Conservation (phyloP, 2,888 invertebrate species). For the Drosophila diplacantha region DNA sequence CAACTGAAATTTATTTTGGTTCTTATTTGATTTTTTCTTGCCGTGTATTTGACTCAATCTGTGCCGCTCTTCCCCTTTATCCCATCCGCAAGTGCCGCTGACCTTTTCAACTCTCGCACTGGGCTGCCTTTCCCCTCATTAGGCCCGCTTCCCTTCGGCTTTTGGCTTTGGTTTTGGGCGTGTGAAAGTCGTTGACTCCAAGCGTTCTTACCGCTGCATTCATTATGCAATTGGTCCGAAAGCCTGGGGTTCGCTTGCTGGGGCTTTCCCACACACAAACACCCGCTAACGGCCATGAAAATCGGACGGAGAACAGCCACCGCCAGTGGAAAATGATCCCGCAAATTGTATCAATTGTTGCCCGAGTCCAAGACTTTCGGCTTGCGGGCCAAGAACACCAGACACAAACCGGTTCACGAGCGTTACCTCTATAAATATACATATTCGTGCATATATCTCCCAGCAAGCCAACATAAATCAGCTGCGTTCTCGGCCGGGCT, state of each 20-base stretch:
- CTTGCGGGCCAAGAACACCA: conserved; percentile 34
- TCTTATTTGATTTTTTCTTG: not conserved
- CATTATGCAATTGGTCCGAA: conserved; percentile 33
- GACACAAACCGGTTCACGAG: conserved; percentile 53
- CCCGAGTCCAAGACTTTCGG: conserved; percentile 33
- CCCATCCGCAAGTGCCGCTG: conserved; percentile 54
- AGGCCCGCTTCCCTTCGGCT: conserved; percentile 10
- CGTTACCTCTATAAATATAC: conserved; percentile 30
- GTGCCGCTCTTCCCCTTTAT: conserved; percentile 9
- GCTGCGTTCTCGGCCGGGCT: conserved; percentile 41
- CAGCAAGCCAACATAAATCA: conserved; percentile 46
- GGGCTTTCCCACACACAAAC: conserved; percentile 35
- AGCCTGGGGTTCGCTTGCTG: conserved; percentile 27
- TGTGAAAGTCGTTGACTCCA: conserved; percentile 61
- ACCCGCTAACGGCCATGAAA: conserved; percentile 38
- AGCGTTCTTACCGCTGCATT: conserved; percentile 28
- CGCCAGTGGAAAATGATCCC: conserved; percentile 33
- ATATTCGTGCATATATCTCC: conserved; percentile 26
- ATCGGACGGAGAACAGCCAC: conserved; percentile 7
- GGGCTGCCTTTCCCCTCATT: conserved; percentile 39
- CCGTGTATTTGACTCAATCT: conserved; percentile 9
- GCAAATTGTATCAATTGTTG: conserved; percentile 68
- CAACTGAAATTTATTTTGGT: not conserved
- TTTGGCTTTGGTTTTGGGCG: conserved; percentile 48
- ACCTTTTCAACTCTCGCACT: conserved; percentile 58